Evolutionary conservation across 2,797 vertebrate species (phyloP), one percentile per base, ranked within the genome.

Genomic region (Sebastes reedi): DNA sequence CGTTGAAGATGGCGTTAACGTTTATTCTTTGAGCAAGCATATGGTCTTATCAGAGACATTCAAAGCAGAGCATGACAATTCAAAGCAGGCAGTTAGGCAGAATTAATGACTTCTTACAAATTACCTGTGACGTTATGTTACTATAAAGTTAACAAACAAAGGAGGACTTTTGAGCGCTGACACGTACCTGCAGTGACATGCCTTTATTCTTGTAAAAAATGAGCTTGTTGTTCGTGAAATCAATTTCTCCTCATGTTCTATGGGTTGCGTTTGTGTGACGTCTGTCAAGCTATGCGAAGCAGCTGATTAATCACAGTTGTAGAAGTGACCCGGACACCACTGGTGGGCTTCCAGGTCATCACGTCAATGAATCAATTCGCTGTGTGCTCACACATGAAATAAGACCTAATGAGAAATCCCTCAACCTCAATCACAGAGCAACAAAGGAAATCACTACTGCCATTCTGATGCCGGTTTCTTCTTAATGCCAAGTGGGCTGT

Each of bases 371-470:
- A 90, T 93, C 88, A 83, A 93, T 91, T 69, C 29, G 25, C 39
- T 81, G 84, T 90, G 88, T 91, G 87, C 90, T 89, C 90, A 88
- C 87, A 92, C 89, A 89, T 92, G 86, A 83, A 84, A 81, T 84
- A 67, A 87, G 84, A 77, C 71, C 88, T 88, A 93, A 94, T 93
- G 91, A 93, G 91, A 87, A 85, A 82, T 72, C 76, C 73, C 81
- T 73, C 80, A 77, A 78, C 72, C 86, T 82, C 87, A 88, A 88
- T 90, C 89, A 88, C 75, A 46, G 81, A 74, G 55, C 85, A 82
- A 82, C 88, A 83, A 85, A 89, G 55, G 75, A 68, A 92, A 84
- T 87, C 71, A 80, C 77, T 32, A n/a, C 77, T 71, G 68, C 84
- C 76, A 69, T 84, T 75, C 75, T 24, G 34, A 75, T 81, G 72